A percentile compares a stretch with the other conserved stretches of the same genome.
Conservation (phyloP, 2,888 invertebrate genomes). For the Heliconius cydno region DNA sequence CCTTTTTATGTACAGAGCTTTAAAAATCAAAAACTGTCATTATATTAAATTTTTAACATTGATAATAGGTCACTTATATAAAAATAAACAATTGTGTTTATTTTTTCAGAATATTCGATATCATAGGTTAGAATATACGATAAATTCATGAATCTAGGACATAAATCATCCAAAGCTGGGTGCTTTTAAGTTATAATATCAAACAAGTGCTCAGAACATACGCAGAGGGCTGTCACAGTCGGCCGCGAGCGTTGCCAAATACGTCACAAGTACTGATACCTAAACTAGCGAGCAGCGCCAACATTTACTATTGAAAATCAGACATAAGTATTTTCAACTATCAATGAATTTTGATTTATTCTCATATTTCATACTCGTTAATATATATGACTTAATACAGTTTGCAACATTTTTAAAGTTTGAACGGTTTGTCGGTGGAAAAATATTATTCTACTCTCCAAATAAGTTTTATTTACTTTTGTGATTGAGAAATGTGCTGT, state of each 20-base stretch:
- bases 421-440: not conserved
- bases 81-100: not conserved
- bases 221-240: constrained; percentile 71
- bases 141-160: constrained; percentile 18
- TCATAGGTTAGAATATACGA: not conserved
- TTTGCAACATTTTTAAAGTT: constrained; percentile 13
- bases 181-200: constrained; percentile 40
- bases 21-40: too few species aligned
- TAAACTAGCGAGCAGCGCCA: constrained; percentile 34
- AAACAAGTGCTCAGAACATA: constrained; percentile 51
- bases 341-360: constrained; percentile 27
- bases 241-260: constrained; percentile 77
- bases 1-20: too few species aligned
- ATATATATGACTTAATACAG: constrained; percentile 18
- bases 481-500: not conserved
- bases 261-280: constrained; percentile 69
- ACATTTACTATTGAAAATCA: constrained; percentile 41
- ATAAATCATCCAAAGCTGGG: constrained; percentile 36
- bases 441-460: constrained; percentile 15
- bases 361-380: constrained; percentile 13
- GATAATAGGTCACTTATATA: not conserved
- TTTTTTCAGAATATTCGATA: not conserved
- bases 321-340: constrained; percentile 29
- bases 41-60: too few species aligned
- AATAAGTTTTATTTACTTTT: constrained; percentile 12